Evolutionary conservation across 92 coral and sea anemone genomes (phyloP), one percentile per base, ranked within the genome.

Genomic region (Plumapathes pennacea): DNA sequence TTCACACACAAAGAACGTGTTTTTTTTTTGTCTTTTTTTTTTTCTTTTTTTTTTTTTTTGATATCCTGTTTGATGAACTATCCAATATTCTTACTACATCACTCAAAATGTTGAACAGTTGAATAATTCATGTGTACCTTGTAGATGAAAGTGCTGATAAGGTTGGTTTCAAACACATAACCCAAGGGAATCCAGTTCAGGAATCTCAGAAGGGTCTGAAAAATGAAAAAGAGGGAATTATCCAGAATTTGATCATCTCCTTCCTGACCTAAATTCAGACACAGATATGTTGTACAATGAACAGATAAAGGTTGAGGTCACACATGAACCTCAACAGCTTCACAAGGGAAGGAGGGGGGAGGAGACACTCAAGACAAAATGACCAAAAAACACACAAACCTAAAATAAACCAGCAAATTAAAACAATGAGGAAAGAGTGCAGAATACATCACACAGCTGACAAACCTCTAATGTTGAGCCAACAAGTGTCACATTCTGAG

Each of bases 141-240:
- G 79, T 89, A 92, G 4, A 92, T 86, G 4, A 92, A 82, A 17
- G 96, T 88, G 77, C 98, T 94, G 50, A 84, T 71, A 15, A 94
- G 83, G 62, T 88, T 90, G 10, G 99, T 94, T 69, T 94, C 99
- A 80, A 94, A 94, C 13, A 94, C 88, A 74, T 94, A 94, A 20
- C 99, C 99, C 27, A 94, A 89, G 26, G 99, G 99, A 70, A 94
- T 94, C 99, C 99, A 94, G 88, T 94, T 94, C 4, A 94, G 85
- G 48, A 94, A 94, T 54, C 80, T 80, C 38, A 94, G 72, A 22
- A 94, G 71, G 0, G 99, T 94, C 96, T 90, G 71, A 2, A 42
- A 44, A 32, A n/a, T 2, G 44, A 32, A 46, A 25, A 30, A 30
- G 29, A 36, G 58, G 14, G 38, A 13, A 19, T 11, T 10, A 8